phyloP scores from a whole-genome alignment of 2,888 invertebrate genomes.

The Eupithecia subfuscata region DNA sequence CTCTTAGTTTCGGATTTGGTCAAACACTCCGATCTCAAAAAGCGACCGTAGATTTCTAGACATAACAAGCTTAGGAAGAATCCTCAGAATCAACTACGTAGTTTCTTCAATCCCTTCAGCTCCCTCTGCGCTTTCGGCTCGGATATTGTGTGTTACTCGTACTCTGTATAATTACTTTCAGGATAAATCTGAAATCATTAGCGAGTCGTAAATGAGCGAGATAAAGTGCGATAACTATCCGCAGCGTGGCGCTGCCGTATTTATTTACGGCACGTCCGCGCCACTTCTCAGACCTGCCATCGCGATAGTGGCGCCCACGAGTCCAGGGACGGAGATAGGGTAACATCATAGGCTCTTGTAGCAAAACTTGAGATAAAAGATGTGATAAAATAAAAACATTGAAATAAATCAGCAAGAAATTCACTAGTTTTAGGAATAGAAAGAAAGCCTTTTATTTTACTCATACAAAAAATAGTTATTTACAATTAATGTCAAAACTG shows the following conservation, averaged over 20 bases:
- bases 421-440: too few species aligned
- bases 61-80: background rate
- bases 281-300: conserved; percentile 64
- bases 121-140: background rate
- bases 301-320: conserved; percentile 62
- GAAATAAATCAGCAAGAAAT: too few species aligned
- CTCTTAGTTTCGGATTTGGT: background rate
- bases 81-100: background rate
- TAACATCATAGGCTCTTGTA: background rate
- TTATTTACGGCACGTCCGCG: conserved; percentile 77
- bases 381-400: background rate
- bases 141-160: background rate
- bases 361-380: background rate
- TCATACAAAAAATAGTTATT: too few species aligned
- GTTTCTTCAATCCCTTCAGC: background rate
- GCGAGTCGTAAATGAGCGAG: conserved; percentile 22
- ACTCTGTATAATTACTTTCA: conserved; percentile 1
- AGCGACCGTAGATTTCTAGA: background rate
- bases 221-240: conserved; percentile 39
- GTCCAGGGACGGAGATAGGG: background rate
- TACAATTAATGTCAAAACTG: too few species aligned
- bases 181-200: conserved; percentile 22
- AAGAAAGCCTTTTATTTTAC: too few species aligned
- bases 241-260: conserved; percentile 63
- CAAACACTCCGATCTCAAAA: background rate